Base-by-base conservation (phyloP, 1,140 invertebrate genomes). In the Mylabris phalerata region DNA sequence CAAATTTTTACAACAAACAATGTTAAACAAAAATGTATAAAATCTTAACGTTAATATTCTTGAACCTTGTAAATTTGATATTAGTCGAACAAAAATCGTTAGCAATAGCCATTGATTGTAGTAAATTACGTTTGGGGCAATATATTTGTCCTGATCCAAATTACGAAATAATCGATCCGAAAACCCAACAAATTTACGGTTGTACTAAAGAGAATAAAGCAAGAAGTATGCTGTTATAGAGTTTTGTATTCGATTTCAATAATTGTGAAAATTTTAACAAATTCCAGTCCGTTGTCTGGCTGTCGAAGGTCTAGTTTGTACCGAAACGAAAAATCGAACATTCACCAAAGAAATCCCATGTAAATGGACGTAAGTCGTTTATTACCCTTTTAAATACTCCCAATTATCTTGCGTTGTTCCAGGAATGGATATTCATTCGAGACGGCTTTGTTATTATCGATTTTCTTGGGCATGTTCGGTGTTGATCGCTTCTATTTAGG, bases 401-500 rank as follows among this genome's bases (percentile, higher is more conserved):
- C 32, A 32, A 19, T 7, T 5, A 32, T 32, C 32, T 2, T 48
- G 25, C 3, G 7, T 64, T 64, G 61, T 80, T 84, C 59, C 75
- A 95, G 92, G 48, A 96, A 95, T 82, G 93, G 93, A 48, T 94
- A 95, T 72, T 90, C 89, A 1, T 90, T 95, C 75, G 92, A 97
- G 73, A 94, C 90, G 45, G 86, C 95, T 0, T 73, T 98, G 48
- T 72, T 98, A 10, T 78, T 99, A 0, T 98, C 95, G 2, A 89
- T 98, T 45, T 98, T 98, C 70, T 76, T 93, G 45, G 95, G 95
- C 26, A 95, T 96, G 90, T 95, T 98, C 79, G 96, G 96, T n/a
- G 82, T 92, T 10, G 96, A 98, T 74, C 79, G 96, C 61, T 98
- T 98, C 75, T 98, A 98, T 72, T 78, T 98, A 3, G 96, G 96